Evolutionary conservation across 2,888 invertebrate species (phyloP).

Genomic region (Phasia obesa): DNA sequence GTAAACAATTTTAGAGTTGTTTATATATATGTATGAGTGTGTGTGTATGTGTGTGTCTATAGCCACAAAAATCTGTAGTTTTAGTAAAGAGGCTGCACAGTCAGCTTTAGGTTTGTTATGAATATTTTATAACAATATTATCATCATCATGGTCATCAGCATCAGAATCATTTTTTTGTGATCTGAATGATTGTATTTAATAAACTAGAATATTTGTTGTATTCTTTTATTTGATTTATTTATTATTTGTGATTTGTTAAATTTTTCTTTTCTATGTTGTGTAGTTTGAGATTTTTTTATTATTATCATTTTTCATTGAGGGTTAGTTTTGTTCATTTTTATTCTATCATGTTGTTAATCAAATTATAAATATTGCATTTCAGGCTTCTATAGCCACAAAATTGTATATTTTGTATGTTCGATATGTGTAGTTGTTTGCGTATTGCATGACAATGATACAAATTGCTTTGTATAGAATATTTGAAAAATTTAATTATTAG

Average conservation of each 20-base stretch:
- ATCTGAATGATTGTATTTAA: slow-evolving; percentile 36
- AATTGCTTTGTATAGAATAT: slow-evolving; percentile 57
- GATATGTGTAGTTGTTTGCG: neutral
- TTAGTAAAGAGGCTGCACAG: slow-evolving; percentile 7
- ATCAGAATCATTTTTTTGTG: slow-evolving; percentile 19
- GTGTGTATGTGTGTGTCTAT: slow-evolving; percentile 24
- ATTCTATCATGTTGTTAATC: slow-evolving; percentile 70
- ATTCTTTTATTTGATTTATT: slow-evolving; percentile 57
- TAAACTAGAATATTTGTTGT: slow-evolving; percentile 38
- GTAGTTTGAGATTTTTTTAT: slow-evolving; percentile 4
- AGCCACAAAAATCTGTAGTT: slow-evolving; percentile 1
- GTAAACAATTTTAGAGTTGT: slow-evolving; percentile 64
- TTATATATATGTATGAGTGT: too few species aligned
- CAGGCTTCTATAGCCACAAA: slow-evolving; percentile 54
- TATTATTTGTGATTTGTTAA: slow-evolving; percentile 49
- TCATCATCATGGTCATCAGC: slow-evolving; percentile 44
- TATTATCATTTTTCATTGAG: slow-evolving; percentile 18
- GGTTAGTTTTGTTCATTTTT: slow-evolving; percentile 47
- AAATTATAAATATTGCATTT: slow-evolving; percentile 72
- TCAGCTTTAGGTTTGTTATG: slow-evolving; percentile 46
- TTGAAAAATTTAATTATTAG: slow-evolving; percentile 63
- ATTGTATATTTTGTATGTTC: slow-evolving; percentile 13
- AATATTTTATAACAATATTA: slow-evolving; percentile 69
- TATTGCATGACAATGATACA: slow-evolving; percentile 39
- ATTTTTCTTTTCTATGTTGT: neutral